phyloP scores from a whole-genome alignment of 2,113 vertebrate genomes.

The Hucho hucho region DNA sequence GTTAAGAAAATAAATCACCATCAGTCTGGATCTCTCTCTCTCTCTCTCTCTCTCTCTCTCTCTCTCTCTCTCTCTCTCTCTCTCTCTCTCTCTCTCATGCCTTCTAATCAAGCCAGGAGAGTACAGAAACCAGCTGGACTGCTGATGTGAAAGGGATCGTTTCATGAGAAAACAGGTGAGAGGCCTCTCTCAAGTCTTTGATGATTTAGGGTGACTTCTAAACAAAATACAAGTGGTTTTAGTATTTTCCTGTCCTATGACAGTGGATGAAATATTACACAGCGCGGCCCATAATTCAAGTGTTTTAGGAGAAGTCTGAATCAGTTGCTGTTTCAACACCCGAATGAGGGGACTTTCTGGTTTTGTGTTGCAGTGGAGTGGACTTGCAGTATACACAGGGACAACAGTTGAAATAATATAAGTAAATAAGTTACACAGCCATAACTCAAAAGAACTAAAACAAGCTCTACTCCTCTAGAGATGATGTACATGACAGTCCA shows the following conservation, averaged over 20 bases:
- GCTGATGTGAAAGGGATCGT: slow-evolving; percentile 47
- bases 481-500: slow-evolving; percentile 9
- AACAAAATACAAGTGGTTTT: slow-evolving; percentile 26
- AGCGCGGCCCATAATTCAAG: background rate
- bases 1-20: slow-evolving; percentile 55
- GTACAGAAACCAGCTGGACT: slow-evolving; percentile 59
- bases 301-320: background rate
- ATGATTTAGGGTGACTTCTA: slow-evolving; percentile 23
- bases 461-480: slow-evolving; percentile 46
- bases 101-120: slow-evolving; percentile 54
- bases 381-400: slow-evolving; percentile 5
- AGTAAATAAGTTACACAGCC: slow-evolving; percentile 10
- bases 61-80: slow-evolving; percentile 19
- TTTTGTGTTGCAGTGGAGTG: background rate
- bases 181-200: slow-evolving; percentile 47
- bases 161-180: slow-evolving; percentile 67
- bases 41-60: no score
- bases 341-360: background rate
- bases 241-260: background rate
- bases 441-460: slow-evolving; percentile 45
- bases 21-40: slow-evolving; percentile 25
- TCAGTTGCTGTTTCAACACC: background rate
- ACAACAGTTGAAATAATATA: slow-evolving; percentile 42
- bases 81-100: slow-evolving; percentile 23
- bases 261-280: slow-evolving; percentile 12